A percentile compares a stretch with the other conserved stretches of the same genome.
These are phyloP conservation scores for Panagrolaimus sp. DNA, from an alignment of 1,140 invertebrate species.

Conservation along the genomic window DNA sequence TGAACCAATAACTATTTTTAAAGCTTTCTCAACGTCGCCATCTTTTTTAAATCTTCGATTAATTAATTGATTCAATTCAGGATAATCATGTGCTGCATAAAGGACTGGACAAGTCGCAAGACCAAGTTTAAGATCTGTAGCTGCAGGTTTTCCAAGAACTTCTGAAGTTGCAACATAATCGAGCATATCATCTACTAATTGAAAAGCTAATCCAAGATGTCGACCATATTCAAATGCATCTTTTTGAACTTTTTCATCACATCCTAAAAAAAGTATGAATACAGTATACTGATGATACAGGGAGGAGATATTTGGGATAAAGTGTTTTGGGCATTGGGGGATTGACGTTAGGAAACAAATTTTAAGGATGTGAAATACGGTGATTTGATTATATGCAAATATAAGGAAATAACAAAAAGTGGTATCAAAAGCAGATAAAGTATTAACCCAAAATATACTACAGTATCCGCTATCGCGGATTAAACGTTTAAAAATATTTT, in stretches of 20 bases:
- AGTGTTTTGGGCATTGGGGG: no score
- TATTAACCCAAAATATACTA: no score
- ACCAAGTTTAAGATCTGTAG: conserved; percentile 82
- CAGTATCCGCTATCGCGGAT: no score
- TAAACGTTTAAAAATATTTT: no score
- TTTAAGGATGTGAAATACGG: conserved; percentile 16
- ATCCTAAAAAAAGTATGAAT: no score
- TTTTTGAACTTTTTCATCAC: no score
- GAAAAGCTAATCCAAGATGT: conserved; percentile 91
- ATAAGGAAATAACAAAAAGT: conserved; percentile 1
- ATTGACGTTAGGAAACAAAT: no score
- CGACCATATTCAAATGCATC: conserved; percentile 88
- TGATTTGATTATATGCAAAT: no score
- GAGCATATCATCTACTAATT: conserved; percentile 90
- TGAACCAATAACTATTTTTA: conserved; percentile 60
- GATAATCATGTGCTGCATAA: conserved; percentile 61
- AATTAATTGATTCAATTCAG: conserved; percentile 50
- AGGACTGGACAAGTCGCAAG: conserved; percentile 64
- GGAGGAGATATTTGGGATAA: no score
- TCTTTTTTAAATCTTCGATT: conserved; percentile 42
- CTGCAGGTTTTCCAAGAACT: conserved; percentile 88
- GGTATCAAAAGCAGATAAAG: no score
- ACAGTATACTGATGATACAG: no score
- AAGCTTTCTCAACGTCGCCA: conserved; percentile 51
- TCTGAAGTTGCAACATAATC: conserved; percentile 91